A percentile compares a stretch with the other conserved stretches of the same genome.
Evolutionary conservation across 2,113 vertebrate species (phyloP).

Genomic region (Ivindomyrus marchei): DNA sequence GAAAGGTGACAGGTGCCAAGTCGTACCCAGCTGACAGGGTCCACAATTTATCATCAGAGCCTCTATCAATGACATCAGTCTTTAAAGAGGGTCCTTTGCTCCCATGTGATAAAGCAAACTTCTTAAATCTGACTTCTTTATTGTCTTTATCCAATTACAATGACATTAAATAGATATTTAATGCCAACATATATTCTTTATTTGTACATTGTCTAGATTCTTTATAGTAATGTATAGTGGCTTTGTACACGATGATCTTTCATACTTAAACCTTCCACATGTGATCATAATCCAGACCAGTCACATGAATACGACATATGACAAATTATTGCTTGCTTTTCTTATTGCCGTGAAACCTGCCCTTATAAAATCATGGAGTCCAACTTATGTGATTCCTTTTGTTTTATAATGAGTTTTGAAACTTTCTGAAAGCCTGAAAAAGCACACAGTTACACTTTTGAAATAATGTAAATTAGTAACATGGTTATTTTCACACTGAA

Average conservation of each 20-base stretch:
- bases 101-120: background rate
- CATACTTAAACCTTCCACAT: background rate
- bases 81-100: background rate
- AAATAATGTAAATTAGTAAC: too few relatives aligned
- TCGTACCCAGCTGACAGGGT: conserved; percentile 6
- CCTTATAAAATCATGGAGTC: background rate
- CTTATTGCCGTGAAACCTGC: background rate
- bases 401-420: background rate
- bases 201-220: background rate
- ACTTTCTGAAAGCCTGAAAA: background rate
- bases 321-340: background rate
- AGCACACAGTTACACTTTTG: background rate
- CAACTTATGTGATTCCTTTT: background rate
- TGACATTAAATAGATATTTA: background rate
- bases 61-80: background rate
- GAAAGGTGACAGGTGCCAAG: conserved; percentile 52
- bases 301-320: background rate
- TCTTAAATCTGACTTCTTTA: background rate
- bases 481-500: too few relatives aligned
- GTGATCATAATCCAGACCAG: background rate
- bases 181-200: background rate
- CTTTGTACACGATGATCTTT: background rate
- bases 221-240: background rate
- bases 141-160: background rate
- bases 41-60: background rate